Percentiles rank a stretch among this genome's conserved stretches.
phyloP scores from a whole-genome alignment of 2,888 invertebrate genomes.

The Pseudococcus viburni region DNA sequence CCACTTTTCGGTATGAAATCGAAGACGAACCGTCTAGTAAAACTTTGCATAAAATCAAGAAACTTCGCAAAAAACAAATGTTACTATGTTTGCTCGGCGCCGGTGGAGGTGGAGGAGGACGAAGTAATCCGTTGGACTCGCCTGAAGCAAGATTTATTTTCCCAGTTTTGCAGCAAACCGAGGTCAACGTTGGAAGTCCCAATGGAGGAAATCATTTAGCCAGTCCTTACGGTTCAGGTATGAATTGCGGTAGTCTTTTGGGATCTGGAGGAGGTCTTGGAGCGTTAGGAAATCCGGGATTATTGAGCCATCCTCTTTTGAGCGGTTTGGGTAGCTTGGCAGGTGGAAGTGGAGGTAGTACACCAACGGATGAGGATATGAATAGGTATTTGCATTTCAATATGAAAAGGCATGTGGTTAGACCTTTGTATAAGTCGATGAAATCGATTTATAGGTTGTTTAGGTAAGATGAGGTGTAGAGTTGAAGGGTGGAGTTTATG shows the following conservation, averaged over 20 bases:
- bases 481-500: not conserved
- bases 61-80: constrained; percentile 54
- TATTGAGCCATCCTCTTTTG: constrained; percentile 45
- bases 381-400: constrained; percentile 49
- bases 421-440: constrained; percentile 58
- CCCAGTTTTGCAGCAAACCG: constrained; percentile 58
- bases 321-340: constrained; percentile 11
- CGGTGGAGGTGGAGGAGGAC: constrained; percentile 33
- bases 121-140: not conserved
- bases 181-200: constrained; percentile 51
- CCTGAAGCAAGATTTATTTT: constrained; percentile 56
- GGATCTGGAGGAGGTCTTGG: constrained; percentile 32
- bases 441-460: constrained; percentile 52
- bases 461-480: not conserved
- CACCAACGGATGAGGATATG: not conserved
- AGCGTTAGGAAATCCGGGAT: not conserved
- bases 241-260: constrained; percentile 29
- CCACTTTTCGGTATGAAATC: not conserved
- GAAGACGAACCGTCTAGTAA: constrained; percentile 49
- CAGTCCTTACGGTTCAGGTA: not conserved
- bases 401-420: constrained; percentile 44
- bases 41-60: constrained; percentile 59
- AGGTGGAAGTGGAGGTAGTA: constrained; percentile 5
- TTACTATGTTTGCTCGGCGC: constrained; percentile 44
- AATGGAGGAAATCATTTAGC: not conserved